Evolutionary conservation across 2,797 vertebrate species (phyloP).

Genomic region (Coracias cyanogaster): DNA sequence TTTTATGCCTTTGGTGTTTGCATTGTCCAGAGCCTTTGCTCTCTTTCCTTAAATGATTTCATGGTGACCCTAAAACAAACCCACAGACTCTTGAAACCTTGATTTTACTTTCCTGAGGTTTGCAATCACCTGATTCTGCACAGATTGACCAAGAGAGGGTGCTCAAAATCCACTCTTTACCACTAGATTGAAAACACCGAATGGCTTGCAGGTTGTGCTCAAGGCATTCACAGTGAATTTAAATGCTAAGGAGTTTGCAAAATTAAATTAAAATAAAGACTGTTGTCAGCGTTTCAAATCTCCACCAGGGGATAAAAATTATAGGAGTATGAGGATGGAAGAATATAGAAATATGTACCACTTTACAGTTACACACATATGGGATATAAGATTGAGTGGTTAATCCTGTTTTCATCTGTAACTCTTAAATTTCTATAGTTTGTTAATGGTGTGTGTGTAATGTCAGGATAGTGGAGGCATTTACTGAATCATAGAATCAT

Average conservation of each 20-base stretch:
- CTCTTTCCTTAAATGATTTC: not conserved
- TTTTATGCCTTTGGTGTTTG: not conserved
- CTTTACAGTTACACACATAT: not conserved
- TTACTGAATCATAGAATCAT: not conserved
- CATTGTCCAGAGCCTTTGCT: not conserved
- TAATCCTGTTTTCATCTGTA: not conserved
- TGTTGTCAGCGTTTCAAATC: not conserved
- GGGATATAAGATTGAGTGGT: not conserved
- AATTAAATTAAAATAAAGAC: not conserved
- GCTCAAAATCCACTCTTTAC: slow-evolving; percentile 25
- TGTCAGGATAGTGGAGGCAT: not conserved
- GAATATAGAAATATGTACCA: not conserved
- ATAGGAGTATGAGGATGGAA: not conserved
- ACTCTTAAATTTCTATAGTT: not conserved
- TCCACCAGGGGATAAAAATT: not conserved
- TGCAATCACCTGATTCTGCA: not conserved
- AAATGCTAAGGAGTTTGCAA: not conserved
- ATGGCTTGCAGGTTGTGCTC: not conserved
- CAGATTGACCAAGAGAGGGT: slow-evolving; percentile 27
- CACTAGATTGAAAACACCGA: not conserved
- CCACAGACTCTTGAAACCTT: not conserved
- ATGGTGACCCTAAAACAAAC: not conserved
- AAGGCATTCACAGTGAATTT: not conserved
- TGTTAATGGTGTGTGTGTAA: not conserved
- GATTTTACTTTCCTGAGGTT: not conserved